Conservation (phyloP, 2,113 vertebrate genomes). For the Takifugu flavidus region DNA sequence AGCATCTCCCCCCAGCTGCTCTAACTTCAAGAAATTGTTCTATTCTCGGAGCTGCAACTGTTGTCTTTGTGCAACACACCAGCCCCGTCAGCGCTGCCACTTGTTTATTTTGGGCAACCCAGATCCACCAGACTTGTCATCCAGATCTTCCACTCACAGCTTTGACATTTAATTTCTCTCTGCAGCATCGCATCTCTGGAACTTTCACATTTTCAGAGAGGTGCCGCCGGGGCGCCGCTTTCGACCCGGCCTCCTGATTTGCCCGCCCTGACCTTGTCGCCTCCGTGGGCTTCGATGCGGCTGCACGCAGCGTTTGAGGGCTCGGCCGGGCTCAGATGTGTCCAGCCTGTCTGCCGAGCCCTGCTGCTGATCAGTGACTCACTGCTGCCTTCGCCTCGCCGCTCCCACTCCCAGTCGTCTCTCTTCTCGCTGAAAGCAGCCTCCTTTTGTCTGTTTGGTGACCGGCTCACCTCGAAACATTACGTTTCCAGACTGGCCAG, state of each 20-base stretch:
- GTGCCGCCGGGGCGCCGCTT: neutral
- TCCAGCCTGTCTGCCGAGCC: slow-evolving; percentile 57
- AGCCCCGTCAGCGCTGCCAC: neutral
- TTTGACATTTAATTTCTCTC: slow-evolving; percentile 28
- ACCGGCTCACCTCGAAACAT: slow-evolving; percentile 6
- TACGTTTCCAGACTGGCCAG: slow-evolving; percentile 27
- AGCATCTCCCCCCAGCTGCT: slow-evolving; percentile 24
- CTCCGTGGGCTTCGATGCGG: slow-evolving; percentile 20
- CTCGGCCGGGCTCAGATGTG: slow-evolving; percentile 41
- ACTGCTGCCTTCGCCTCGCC: slow-evolving; percentile 49
- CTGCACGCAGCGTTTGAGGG: slow-evolving; percentile 16
- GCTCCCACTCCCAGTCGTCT: slow-evolving; percentile 63
- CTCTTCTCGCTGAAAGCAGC: slow-evolving; percentile 54
- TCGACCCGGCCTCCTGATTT: slow-evolving; percentile 22
- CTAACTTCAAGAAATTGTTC: slow-evolving; percentile 31
- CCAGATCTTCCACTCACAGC: neutral
- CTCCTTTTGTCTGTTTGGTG: slow-evolving; percentile 48
- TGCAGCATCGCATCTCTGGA: slow-evolving; percentile 11
- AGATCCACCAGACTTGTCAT: neutral
- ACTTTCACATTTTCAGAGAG: slow-evolving; percentile 22
- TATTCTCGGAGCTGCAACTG: slow-evolving; percentile 3
- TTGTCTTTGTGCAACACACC: neutral
- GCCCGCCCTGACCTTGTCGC: slow-evolving; percentile 45
- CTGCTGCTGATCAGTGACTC: slow-evolving; percentile 61
- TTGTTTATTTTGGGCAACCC: neutral